phyloP scores from a whole-genome alignment of 2,113 vertebrate genomes.

The Azemiops feae region DNA sequence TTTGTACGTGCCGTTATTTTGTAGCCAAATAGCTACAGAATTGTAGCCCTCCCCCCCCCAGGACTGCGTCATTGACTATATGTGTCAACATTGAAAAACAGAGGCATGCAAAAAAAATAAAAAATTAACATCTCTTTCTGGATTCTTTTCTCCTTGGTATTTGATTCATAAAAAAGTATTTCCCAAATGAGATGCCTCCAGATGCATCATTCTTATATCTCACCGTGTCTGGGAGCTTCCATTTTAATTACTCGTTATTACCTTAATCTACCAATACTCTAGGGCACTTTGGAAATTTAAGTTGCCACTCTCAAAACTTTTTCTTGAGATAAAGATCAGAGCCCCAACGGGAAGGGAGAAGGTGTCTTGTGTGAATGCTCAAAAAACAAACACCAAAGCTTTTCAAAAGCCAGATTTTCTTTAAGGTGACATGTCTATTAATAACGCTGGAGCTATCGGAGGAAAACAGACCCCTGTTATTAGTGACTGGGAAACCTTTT shows the following conservation, averaged over 20 bases:
- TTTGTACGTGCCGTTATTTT: no score
- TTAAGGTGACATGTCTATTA: slow-evolving; percentile 54
- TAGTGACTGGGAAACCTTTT: slow-evolving; percentile 53
- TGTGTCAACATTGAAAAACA: not conserved
- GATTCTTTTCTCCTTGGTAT: not conserved
- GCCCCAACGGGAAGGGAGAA: not conserved
- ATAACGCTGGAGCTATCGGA: slow-evolving; percentile 54
- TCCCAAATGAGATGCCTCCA: not conserved
- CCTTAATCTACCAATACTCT: not conserved
- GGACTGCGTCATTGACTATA: no score
- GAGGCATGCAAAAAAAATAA: not conserved
- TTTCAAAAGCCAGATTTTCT: not conserved
- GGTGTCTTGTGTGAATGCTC: not conserved
- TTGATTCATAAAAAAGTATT: not conserved
- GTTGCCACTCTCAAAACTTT: not conserved
- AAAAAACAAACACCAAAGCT: no score
- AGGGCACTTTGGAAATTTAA: not conserved
- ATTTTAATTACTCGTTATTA: not conserved
- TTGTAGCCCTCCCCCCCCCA: no score
- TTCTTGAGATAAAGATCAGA: not conserved
- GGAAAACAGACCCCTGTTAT: slow-evolving; percentile 51
- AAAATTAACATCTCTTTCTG: not conserved
- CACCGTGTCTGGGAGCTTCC: not conserved
- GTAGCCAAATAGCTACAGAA: no score
- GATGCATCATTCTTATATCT: not conserved